Evolutionary conservation across 2,888 invertebrate genomes (phyloP).

Genomic region (Harmothoe impar): DNA sequence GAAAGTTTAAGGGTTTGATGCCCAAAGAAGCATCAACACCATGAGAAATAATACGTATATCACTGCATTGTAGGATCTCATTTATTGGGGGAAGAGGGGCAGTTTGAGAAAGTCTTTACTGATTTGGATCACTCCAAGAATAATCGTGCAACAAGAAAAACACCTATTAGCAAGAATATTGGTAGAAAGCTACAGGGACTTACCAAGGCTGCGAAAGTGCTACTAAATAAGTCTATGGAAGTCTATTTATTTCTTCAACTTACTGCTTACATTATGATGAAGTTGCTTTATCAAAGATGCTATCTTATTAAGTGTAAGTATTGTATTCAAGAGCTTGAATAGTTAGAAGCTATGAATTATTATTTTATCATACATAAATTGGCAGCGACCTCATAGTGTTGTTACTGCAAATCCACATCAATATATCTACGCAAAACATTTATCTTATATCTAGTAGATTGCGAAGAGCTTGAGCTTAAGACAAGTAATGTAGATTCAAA

Average conservation of each 20-base stretch:
- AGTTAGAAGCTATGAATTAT: background rate
- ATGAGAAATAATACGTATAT: background rate
- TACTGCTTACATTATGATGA: conserved; percentile 5
- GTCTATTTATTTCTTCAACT: background rate
- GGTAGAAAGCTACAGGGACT: conserved; percentile 46
- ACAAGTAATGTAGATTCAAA: background rate
- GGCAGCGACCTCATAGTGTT: background rate
- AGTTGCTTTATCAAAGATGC: background rate
- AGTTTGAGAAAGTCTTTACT: conserved; percentile 29
- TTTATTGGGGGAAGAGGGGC: conserved; percentile 5
- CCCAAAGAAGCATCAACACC: background rate
- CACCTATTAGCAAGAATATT: conserved; percentile 51
- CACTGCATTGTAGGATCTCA: background rate
- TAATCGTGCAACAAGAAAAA: conserved; percentile 46
- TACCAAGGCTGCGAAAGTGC: conserved; percentile 47
- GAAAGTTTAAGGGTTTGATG: conserved; percentile 34
- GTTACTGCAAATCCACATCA: background rate
- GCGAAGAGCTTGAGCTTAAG: conserved; percentile 26
- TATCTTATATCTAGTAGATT: conserved; percentile 9
- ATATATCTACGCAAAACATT: background rate
- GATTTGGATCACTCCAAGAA: conserved; percentile 17
- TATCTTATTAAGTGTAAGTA: background rate
- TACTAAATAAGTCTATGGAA: conserved; percentile 2
- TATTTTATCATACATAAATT: background rate
- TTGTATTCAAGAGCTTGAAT: background rate